Percentiles rank a stretch among this genome's conserved stretches.
Conservation (phyloP, 1,140 invertebrate genomes). For the Thaumatotibia leucotreta region DNA sequence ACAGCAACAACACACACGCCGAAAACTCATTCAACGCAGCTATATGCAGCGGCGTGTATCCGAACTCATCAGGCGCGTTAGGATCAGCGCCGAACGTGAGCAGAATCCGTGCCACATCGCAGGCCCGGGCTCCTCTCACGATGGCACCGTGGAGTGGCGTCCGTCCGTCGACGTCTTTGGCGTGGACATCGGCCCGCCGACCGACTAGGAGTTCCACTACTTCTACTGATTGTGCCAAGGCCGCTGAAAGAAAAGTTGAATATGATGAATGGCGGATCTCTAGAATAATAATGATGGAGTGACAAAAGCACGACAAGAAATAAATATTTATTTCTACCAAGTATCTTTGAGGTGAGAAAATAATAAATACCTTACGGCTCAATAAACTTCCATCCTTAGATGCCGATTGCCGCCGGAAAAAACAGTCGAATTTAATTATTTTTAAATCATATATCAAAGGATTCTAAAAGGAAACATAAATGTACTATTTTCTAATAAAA, state of each 20-base stretch:
- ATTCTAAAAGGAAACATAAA: too few species aligned
- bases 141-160: conserved; percentile 88
- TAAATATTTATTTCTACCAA: too few species aligned
- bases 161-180: conserved; percentile 81
- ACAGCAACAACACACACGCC: conserved; percentile 83
- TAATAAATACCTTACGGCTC: too few species aligned
- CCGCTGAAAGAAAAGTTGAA: conserved; percentile 76
- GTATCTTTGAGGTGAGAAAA: too few species aligned
- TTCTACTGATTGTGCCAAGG: conserved; percentile 85
- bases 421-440: too few species aligned
- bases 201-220: conserved; percentile 82
- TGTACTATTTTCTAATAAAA: too few species aligned
- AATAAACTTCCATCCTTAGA: too few species aligned
- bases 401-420: too few species aligned
- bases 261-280: too few species aligned
- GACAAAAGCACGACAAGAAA: too few species aligned
- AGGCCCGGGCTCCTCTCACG: conserved; percentile 84
- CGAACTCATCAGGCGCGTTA: conserved; percentile 87
- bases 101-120: conserved; percentile 82
- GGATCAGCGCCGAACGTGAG: conserved; percentile 84
- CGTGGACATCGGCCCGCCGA: conserved; percentile 79
- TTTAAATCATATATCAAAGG: too few species aligned
- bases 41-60: conserved; percentile 88
- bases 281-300: too few species aligned
- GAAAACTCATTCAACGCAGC: conserved; percentile 91